Evolutionary conservation across 2,888 invertebrate species (phyloP).

Genomic region (Lasioglossum pauxillum): DNA sequence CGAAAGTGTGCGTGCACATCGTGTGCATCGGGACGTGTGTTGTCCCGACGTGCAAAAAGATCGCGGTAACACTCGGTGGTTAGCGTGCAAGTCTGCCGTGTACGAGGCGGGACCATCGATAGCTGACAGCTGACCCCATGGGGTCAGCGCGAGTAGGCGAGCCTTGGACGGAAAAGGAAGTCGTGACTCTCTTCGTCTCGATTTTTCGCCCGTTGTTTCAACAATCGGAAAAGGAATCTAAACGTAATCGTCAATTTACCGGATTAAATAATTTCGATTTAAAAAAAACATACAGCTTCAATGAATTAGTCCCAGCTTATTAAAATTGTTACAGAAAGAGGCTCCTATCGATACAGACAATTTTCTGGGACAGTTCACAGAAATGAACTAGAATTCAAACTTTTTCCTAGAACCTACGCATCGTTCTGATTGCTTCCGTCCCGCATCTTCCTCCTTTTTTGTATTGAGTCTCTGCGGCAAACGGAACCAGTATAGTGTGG

Average conservation of each 20-base stretch:
- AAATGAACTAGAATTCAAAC: too few species aligned
- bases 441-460: neutral
- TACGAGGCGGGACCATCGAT: slow-evolving; percentile 75
- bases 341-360: too few species aligned
- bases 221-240: neutral
- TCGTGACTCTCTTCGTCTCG: slow-evolving; percentile 60
- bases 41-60: slow-evolving; percentile 47
- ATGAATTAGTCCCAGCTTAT: too few species aligned
- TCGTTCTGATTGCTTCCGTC: neutral
- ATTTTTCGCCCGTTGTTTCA: neutral
- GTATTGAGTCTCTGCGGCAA: neutral
- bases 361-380: too few species aligned
- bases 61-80: slow-evolving; percentile 65
- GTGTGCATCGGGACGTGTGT: neutral
- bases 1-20: neutral
- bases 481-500: slow-evolving; percentile 21
- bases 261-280: too few species aligned
- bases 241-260: too few species aligned
- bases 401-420: neutral
- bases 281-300: neutral
- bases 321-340: neutral
- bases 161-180: slow-evolving; percentile 72
- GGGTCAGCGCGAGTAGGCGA: slow-evolving; percentile 73
- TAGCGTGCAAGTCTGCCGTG: slow-evolving; percentile 67
- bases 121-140: slow-evolving; percentile 73